Evolutionary conservation across 2,113 vertebrate species (phyloP).

Genomic region (Saguinus midas): DNA sequence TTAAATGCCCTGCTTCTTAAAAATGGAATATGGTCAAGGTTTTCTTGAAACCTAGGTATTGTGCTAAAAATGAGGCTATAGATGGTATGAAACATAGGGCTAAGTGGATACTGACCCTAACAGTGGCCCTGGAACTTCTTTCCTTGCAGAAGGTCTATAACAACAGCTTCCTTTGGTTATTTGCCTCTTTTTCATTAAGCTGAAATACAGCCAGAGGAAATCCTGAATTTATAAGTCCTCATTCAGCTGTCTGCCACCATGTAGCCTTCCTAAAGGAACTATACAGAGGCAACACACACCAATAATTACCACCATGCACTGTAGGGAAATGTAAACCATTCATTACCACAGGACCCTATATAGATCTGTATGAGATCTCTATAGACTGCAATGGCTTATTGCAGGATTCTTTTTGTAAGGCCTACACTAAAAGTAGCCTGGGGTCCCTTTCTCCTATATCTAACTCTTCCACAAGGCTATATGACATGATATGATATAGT

Average conservation of each 20-base stretch:
- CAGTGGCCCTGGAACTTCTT: background rate
- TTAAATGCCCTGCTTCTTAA: background rate
- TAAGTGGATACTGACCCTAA: background rate
- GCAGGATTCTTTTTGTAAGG: background rate
- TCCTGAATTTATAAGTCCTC: background rate
- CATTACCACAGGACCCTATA: background rate
- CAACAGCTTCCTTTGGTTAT: background rate
- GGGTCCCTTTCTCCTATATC: background rate
- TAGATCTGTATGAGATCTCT: background rate
- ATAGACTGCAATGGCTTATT: background rate
- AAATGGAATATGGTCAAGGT: background rate
- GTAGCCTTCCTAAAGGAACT: background rate
- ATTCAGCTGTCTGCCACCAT: background rate
- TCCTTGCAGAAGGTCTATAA: background rate
- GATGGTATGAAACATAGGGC: background rate
- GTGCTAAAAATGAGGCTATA: background rate
- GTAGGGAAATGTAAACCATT: background rate
- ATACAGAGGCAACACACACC: background rate
- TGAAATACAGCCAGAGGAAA: constrained; percentile 6
- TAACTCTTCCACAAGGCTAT: background rate
- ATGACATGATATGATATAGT: background rate
- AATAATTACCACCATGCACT: background rate
- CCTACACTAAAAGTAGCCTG: background rate
- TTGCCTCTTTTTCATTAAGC: constrained; percentile 1
- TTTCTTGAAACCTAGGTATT: background rate